phyloP scores from a whole-genome alignment of 2,888 invertebrate genomes.

The Muscina levida region DNA sequence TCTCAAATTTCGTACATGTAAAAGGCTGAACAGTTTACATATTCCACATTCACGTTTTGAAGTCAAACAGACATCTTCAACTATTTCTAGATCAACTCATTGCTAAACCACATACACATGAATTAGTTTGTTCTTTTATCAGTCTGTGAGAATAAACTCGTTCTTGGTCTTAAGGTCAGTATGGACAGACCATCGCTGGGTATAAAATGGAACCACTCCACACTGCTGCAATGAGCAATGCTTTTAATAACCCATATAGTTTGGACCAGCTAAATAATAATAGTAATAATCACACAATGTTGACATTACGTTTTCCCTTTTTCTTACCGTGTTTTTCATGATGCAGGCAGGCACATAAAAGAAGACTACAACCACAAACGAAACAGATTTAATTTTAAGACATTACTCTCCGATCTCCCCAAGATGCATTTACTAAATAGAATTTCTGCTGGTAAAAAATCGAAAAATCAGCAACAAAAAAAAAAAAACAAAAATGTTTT shows the following conservation, averaged over 20 bases:
- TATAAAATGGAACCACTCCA: not conserved
- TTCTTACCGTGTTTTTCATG: constrained; percentile 31
- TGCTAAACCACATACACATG: no score
- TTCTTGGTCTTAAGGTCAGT: not conserved
- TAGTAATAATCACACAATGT: constrained; percentile 49
- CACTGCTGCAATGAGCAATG: not conserved
- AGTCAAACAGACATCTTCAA: no score
- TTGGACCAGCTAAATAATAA: constrained; percentile 1
- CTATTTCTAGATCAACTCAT: no score
- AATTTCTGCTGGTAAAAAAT: constrained; percentile 45
- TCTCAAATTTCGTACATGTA: no score
- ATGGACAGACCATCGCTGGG: not conserved
- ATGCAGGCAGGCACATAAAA: constrained; percentile 18
- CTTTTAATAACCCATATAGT: constrained; percentile 25
- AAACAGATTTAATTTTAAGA: constrained; percentile 41
- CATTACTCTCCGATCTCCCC: constrained; percentile 12
- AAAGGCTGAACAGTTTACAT: no score
- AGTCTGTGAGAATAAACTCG: no score
- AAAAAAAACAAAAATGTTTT: constrained; percentile 51
- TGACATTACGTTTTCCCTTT: constrained; percentile 60
- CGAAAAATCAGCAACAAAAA: constrained; percentile 3
- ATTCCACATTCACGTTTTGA: no score
- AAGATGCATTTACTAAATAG: constrained; percentile 10
- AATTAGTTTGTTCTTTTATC: no score
- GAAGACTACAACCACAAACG: not conserved